Conservation (phyloP, 2,888 invertebrate species). For the Linnaemya vulpina region DNA sequence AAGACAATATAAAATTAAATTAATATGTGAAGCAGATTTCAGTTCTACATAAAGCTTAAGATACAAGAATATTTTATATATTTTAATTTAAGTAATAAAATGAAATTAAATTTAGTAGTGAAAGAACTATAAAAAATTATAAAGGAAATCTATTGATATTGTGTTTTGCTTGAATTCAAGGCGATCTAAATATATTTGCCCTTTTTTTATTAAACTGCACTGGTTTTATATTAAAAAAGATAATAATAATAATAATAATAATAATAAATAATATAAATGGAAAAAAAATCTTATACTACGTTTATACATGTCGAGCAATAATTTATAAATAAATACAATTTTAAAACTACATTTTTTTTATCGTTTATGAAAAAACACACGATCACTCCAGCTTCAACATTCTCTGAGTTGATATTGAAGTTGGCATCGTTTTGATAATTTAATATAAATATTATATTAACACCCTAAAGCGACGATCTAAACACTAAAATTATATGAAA, state of each 20-base stretch:
- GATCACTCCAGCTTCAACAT: not conserved
- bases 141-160: too few species aligned
- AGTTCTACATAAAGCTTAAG: not conserved
- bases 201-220: too few species aligned
- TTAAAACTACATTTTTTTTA: slow-evolving; percentile 8
- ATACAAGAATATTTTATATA: not conserved
- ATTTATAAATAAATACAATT: slow-evolving; percentile 43
- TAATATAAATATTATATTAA: slow-evolving; percentile 72
- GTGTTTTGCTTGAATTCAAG: too few species aligned
- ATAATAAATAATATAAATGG: not conserved
- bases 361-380: not conserved
- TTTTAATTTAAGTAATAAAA: too few species aligned
- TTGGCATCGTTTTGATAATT: slow-evolving; percentile 35
- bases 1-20: not conserved
- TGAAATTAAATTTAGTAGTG: too few species aligned
- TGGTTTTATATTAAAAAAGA: too few species aligned
- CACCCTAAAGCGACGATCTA: slow-evolving; percentile 28
- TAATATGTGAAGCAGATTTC: not conserved
- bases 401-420: not conserved
- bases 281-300: not conserved
- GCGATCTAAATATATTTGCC: too few species aligned
- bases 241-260: not conserved
- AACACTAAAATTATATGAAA: not conserved
- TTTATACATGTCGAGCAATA: slow-evolving; percentile 19
- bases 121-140: too few species aligned